Conservation (phyloP, 2,113 vertebrate genomes). For the Pachyramphus minor region DNA sequence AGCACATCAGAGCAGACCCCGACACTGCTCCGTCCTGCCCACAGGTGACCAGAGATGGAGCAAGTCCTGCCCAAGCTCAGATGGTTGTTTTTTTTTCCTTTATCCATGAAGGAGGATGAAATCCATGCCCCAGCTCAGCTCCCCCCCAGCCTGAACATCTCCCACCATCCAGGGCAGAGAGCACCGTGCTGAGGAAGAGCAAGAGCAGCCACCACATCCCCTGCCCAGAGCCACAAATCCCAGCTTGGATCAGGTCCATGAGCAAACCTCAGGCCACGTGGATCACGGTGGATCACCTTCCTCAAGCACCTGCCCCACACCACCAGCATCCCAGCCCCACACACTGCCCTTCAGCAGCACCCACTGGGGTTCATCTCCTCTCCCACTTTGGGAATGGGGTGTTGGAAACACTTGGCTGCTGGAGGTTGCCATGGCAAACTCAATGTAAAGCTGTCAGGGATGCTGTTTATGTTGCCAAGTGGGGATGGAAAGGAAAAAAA, state of each 20-base stretch:
- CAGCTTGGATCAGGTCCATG: not conserved
- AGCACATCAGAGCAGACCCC: rapidly evolving
- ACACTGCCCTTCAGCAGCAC: not conserved
- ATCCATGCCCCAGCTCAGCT: not conserved
- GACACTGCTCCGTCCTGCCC: not conserved
- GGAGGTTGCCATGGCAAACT: slow-evolving; percentile 72
- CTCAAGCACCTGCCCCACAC: no score
- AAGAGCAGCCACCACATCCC: not conserved
- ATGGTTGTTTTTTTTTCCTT: no score
- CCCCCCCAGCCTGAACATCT: not conserved
- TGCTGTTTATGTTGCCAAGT: slow-evolving; percentile 55
- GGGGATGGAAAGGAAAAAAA: not conserved
- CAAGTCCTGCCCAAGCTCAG: not conserved
- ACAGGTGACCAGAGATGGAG: rapidly evolving
- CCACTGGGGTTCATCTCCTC: not conserved
- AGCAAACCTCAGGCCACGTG: not conserved
- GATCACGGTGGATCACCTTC: not conserved
- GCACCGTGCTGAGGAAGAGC: rapidly evolving
- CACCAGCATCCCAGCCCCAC: not conserved
- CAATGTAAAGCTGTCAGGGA: slow-evolving; percentile 47
- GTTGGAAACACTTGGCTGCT: slow-evolving; percentile 21
- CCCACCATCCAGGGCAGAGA: not conserved
- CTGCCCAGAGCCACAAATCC: not conserved
- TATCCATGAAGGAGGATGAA: rapidly evolving
- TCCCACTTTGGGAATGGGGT: not conserved